phyloP scores from a whole-genome alignment of 2,797 vertebrate species.

The Bryconaethiops microstoma region DNA sequence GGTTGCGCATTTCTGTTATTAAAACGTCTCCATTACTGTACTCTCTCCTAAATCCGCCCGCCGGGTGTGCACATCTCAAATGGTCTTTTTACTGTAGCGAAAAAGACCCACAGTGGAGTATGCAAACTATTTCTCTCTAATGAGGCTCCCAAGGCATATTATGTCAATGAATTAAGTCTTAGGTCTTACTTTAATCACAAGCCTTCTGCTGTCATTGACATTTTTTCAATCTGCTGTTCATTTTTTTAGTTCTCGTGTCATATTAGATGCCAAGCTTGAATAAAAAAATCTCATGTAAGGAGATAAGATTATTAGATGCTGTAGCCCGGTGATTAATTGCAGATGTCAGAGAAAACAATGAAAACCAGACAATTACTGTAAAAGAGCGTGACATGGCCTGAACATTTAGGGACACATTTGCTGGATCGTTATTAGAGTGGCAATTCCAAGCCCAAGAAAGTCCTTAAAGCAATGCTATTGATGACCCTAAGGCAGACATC shows the following conservation, averaged over 20 bases:
- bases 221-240: too few relatives aligned
- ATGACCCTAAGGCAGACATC: constrained; percentile 20
- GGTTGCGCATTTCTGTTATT: constrained; percentile 28
- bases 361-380: constrained; percentile 20
- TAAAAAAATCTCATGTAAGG: not conserved
- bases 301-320: constrained; percentile 4
- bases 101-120: constrained; percentile 1
- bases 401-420: constrained; percentile 9
- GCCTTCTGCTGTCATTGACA: not conserved
- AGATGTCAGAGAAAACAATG: constrained; percentile 13
- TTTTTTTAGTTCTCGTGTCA: too few relatives aligned
- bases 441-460: constrained; percentile 6
- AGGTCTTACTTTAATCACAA: not conserved
- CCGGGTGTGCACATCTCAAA: constrained; percentile 12
- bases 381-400: constrained; percentile 1
- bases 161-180: not conserved
- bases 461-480: constrained; percentile 28
- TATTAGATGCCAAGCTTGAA: not conserved
- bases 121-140: constrained; percentile 14
- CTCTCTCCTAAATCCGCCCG: constrained; percentile 9
- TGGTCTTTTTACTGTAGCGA: constrained; percentile 13
- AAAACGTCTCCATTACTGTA: constrained; percentile 24
- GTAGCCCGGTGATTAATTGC: constrained; percentile 2
- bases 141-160: not conserved
- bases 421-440: constrained; percentile 35